phyloP scores from a whole-genome alignment of 2,797 vertebrate genomes.

The Bufotes viridis region DNA sequence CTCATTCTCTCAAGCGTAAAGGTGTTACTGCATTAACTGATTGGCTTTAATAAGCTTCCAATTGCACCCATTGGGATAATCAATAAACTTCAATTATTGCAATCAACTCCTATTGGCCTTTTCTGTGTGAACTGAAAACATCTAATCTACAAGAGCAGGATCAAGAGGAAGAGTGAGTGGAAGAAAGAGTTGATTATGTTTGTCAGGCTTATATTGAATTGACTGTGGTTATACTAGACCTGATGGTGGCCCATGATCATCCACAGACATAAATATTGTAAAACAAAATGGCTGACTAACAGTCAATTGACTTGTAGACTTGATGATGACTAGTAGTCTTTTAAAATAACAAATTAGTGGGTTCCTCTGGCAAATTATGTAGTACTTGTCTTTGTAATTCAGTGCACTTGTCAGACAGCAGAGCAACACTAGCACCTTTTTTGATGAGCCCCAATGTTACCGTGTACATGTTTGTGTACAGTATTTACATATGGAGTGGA shows the following conservation, averaged over 20 bases:
- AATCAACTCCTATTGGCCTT: slow-evolving; percentile 58
- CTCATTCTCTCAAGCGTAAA: slow-evolving; percentile 62
- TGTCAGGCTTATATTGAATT: not conserved
- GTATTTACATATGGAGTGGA: not conserved
- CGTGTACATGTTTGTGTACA: too few relatives aligned
- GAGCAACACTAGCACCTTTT: too few relatives aligned
- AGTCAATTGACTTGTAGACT: not conserved
- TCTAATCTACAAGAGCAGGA: slow-evolving; percentile 13
- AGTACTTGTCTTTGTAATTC: not conserved
- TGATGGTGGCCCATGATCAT: not conserved
- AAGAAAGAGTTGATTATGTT: slow-evolving; percentile 5
- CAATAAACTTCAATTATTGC: slow-evolving; percentile 67
- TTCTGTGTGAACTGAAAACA: slow-evolving; percentile 55
- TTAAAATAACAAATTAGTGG: not conserved
- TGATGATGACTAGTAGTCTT: not conserved
- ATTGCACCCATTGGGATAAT: slow-evolving; percentile 63
- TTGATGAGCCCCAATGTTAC: not conserved
- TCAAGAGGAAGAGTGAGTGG: slow-evolving; percentile 8
- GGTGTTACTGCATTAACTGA: slow-evolving; percentile 61
- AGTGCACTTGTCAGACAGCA: not conserved
- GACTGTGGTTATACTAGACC: not conserved
- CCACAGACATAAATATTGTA: not conserved
- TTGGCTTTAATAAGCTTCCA: slow-evolving; percentile 63
- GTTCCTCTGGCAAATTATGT: not conserved
- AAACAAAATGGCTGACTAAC: not conserved